Base-by-base conservation (phyloP, 2,113 vertebrate genomes). In the Plestiodon gilberti region DNA sequence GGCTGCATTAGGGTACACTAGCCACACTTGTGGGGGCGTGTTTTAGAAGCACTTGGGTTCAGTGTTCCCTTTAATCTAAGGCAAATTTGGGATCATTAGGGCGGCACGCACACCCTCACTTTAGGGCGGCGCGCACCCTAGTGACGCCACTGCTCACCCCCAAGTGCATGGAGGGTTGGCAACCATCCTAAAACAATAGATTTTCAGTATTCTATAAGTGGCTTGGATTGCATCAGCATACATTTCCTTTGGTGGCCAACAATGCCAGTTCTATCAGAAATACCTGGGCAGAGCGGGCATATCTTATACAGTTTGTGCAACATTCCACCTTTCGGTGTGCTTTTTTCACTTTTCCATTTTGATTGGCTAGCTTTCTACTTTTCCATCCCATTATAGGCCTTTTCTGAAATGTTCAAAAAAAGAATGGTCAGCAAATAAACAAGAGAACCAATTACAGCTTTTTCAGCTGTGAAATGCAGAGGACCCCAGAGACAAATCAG, bases 401-500 rank as follows among this genome's bases (percentile, higher is more conserved):
- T 90, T 81, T 59, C 86, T 93, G 86, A 93, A 92, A 87, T 88
- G 40, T 86, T 38, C 83, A 88, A 48, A 82, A 93, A 91, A 90
- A 74, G 76, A 88, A 85, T 61, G 61, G 89, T 92, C 91, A 95
- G 90, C 91, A 94, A 93, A 92, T 74, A 88, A 84, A 74, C 71
- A 92, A 91, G 2, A 78, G 86, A 93, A 90, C 91, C 93, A 93
- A 84, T 88, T 84, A 75, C 22, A 67, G 35, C 71, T 75, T 77
- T 86, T 87, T 95, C 55, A 92, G 85, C 83, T 93, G 92, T 93
- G 93, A 92, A 92, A 35, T 64, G 4, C 69, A 75, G 78, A 92
- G 81, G 82, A 83, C 91, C 70, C 93, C 57, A 83, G 93, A 93
- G 93, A 94, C 28, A 88, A 93, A 90, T 71, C 83, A 90, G 89